Evolutionary conservation across 2,888 invertebrate species (phyloP), one percentile per base, ranked within the genome.

Genomic region (Unio delphinus): DNA sequence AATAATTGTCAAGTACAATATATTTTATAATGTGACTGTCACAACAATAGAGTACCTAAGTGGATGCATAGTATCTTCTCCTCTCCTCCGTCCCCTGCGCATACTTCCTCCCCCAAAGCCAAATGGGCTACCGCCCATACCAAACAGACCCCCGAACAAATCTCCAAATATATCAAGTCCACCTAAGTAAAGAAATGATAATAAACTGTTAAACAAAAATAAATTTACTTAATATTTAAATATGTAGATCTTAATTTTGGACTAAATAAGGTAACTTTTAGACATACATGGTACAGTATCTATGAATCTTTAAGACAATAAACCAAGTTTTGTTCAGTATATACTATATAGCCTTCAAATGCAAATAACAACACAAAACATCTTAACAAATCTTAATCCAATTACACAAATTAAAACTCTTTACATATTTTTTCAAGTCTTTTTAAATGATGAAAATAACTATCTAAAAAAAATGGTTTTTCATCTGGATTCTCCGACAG

Each of bases 31-130:
- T 15, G 15, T 15, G 45, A 45, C 45, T 15, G 20, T 61, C 20
- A 17, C 26, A 61, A n/a, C 61, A n/a, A 61, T 0, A 55, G 18
- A 20, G 6, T 87, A 92, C 92, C 94, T 94, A 28, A 97, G 91
- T 26, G 95, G 94, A 89, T 96, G 94, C 73, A 95, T 92, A 34
- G 96, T 95, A 89, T 96, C 95, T 89, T 95, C 94, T n/a, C 95
- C 95, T 74, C 85, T 81, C 70, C 86, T 74, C 68, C 88, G 68
- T 30, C 88, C 83, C 77, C 86, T 66, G 92, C 88, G 65, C 54
- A 85, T 74, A 76, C 88, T 85, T 20, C 75, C 77, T 15, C 84
- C 83, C 45, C 85, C 85, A 65, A 84, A 83, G 20, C 83, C 84
- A 67, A 85, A 84, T 28, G 79, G 78, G n/a, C 77, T 65, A 23